A percentile compares a stretch with the other conserved stretches of the same genome.
Conservation (phyloP, 1,140 invertebrate species). For the Drosophila repletoides region DNA sequence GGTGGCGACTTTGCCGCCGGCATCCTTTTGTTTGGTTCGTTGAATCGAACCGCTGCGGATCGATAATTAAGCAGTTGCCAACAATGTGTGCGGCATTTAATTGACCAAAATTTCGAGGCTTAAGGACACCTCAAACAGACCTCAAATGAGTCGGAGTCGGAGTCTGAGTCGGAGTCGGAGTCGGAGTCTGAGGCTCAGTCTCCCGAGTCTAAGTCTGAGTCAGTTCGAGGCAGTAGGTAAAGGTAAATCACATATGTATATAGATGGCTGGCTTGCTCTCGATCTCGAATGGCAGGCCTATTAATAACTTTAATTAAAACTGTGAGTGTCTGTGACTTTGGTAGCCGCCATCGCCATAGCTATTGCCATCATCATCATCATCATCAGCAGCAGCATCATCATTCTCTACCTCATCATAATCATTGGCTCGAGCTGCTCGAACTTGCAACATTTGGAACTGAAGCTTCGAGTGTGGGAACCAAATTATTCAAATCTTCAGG, state of each 20-base stretch:
- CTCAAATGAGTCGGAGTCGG: neutral
- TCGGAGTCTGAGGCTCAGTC: neutral
- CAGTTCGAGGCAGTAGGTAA: neutral
- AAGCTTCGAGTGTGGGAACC: slow-evolving; percentile 65
- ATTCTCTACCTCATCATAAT: too few species aligned
- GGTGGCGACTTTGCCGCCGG: slow-evolving; percentile 40
- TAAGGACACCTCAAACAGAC: slow-evolving; percentile 49
- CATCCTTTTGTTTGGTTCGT: slow-evolving; percentile 31
- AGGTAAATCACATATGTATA: slow-evolving; percentile 58
- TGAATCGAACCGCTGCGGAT: slow-evolving; percentile 40
- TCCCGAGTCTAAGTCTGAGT: neutral
- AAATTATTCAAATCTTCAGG: slow-evolving; percentile 78
- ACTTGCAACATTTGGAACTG: slow-evolving; percentile 35
- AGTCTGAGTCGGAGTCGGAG: neutral
- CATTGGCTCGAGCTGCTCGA: slow-evolving; percentile 1
- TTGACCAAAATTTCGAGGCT: slow-evolving; percentile 45
- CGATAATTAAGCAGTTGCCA: slow-evolving; percentile 78
- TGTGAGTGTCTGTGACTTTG: slow-evolving; percentile 28
- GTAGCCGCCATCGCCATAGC: slow-evolving; percentile 14
- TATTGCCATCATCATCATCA: slow-evolving; percentile 5
- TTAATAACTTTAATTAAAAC: slow-evolving; percentile 82
- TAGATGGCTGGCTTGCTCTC: neutral
- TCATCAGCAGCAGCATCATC: neutral
- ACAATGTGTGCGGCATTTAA: slow-evolving; percentile 79
- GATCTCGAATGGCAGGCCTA: slow-evolving; percentile 44